These are phyloP conservation scores for Stenoptilia bipunctidactyla DNA, from an alignment of 2,888 invertebrate species.

Conservation along the genomic window DNA sequence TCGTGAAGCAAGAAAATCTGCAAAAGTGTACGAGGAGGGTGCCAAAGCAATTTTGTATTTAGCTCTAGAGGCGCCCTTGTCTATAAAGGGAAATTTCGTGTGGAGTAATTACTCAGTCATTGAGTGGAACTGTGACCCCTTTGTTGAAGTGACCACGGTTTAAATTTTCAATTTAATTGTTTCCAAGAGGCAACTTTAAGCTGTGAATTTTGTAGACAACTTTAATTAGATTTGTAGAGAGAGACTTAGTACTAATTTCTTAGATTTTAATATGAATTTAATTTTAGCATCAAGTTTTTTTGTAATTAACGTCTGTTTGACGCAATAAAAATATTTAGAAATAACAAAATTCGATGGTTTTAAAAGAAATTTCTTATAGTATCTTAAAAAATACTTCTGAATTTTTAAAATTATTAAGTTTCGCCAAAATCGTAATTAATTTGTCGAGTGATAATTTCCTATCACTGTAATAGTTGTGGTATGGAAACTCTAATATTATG, in stretches of 20 bases:
- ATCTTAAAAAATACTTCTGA: no score
- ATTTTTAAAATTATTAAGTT: no score
- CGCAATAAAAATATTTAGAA: no score
- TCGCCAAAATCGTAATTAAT: no score
- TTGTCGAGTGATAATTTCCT: no score
- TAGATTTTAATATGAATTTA: no score
- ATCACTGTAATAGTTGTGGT: no score
- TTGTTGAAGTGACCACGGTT: slow-evolving; percentile 54
- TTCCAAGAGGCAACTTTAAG: not conserved
- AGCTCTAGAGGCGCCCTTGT: slow-evolving; percentile 51
- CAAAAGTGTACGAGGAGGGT: slow-evolving; percentile 51
- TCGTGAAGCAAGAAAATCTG: slow-evolving; percentile 41
- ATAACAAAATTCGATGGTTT: no score
- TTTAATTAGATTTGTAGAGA: not conserved
- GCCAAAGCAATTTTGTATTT: slow-evolving; percentile 56
- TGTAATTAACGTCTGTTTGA: no score
- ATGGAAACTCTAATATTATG: no score
- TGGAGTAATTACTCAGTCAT: slow-evolving; percentile 64
- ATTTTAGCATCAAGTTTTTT: no score
- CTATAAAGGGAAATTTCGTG: slow-evolving; percentile 57
- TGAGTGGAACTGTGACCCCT: slow-evolving; percentile 59
- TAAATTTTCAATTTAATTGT: slow-evolving; percentile 18
- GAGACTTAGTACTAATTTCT: not conserved
- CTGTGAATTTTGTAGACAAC: not conserved
- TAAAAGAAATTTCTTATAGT: no score